Evolutionary conservation across 92 coral and sea anemone genomes (phyloP), one percentile per base, ranked within the genome.

Genomic region (Umimayanthus chanpuru): DNA sequence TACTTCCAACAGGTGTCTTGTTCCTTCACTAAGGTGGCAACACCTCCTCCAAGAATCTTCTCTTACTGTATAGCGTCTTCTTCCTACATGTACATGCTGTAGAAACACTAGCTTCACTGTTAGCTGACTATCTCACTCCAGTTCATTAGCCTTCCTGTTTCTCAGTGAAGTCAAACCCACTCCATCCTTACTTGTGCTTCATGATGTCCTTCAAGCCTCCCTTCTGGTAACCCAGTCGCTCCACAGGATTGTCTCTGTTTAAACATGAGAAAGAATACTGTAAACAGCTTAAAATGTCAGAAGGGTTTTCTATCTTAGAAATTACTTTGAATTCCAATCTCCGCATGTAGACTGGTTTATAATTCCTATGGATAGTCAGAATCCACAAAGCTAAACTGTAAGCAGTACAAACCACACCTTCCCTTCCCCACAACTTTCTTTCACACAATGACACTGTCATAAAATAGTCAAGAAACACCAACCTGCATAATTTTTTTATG

Each of bases 401-500:
- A 8, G 53, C 56, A 9, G 16, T 11, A 50, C 16, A 0, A 50
- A 50, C 56, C 56, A 50, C 10, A 11, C 25, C 67, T 61, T 11
- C n/a, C 67, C n/a, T 20, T 11, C 67, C 25, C 49, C 26, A 56
- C 44, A 29, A 67, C 28, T n/a, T 39, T 14, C 79, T 20, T 26
- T 25, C 29, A 61, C 49, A 29, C 23, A 2, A 64, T 10, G 49
- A 82, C 32, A 55, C 26, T 40, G 77, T 61, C 25, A 61, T 18
- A 6, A 61, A 55, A 61, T 18, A 47, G 67, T 61, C 25, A 18
- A 4, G 11, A 58, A 49, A 0, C 26, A 81, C 94, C 81, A 85
- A 97, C 99, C 97, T 92, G 94, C 99, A 97, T 55, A 97, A 96
- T 90, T 95, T 97, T 93, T 97, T 97, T 81, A 97, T 97, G 61